Evolutionary conservation across 2,113 vertebrate genomes (phyloP), one percentile per base, ranked within the genome.

Genomic region (Myotis davidii): DNA sequence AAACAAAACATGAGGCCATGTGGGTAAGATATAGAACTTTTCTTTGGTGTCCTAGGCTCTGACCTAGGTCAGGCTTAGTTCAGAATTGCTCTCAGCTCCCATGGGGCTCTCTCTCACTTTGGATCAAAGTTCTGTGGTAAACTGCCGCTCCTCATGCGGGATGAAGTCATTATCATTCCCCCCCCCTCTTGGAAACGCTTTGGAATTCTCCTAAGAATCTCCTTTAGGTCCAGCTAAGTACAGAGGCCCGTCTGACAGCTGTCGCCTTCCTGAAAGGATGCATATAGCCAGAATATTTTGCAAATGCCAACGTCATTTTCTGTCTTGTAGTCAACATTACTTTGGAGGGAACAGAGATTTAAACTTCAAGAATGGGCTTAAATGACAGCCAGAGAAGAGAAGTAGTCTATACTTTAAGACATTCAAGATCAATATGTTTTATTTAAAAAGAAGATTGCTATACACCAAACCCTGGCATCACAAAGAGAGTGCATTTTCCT

Each of bases 1-100:
- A 67, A 14, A 13, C 14, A 32, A 65, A 65, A 61, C 59, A 21
- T n/a, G 56, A 69, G 87, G 61, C 34, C 69, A 54, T 85, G 32
- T 93, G 95, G 81, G 81, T 93, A 52, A 97, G 96, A 93, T 25
- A 72, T 2, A 83, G 72, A 93, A 86, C 50, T 93, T 82, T 86
- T 1, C 1, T 79, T 78, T 37, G 42, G 65, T 95, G 45, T 96
- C 88, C 84, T 42, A 50, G 91, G 93, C 91, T 97, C 95, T 93
- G 64, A 90, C 39, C 92, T 72, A 91, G 94, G 88, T 97, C 27
- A 72, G 74, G 14, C 76, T 91, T 74, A 39, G 48, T 72, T 88
- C n/a, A 90, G 54, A 90, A n/a, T 76, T 73, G 61, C 74, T 76
- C 23, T 70, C 42, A 84, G 59, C 61, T 83, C 79, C 37, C 76